A percentile compares a stretch with the other conserved stretches of the same genome.
Evolutionary conservation across 2,113 vertebrate species (phyloP).

Genomic region (Tringa solitaria): DNA sequence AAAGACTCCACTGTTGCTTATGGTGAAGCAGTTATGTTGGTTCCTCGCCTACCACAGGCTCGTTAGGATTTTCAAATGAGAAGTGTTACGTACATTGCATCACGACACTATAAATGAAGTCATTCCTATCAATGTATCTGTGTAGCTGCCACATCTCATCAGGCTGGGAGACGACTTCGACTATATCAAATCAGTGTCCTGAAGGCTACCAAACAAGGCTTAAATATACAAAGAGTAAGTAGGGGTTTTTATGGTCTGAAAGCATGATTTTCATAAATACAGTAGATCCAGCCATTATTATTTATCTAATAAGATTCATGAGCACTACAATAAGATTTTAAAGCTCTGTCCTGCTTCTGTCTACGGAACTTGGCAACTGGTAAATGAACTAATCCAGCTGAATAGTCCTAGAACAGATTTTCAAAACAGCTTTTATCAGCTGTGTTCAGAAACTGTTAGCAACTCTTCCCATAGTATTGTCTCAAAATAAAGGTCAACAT

Average conservation of each 20-base stretch:
- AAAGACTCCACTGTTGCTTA: not conserved
- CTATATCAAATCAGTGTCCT: not conserved
- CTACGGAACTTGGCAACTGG: not conserved
- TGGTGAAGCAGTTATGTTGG: not conserved
- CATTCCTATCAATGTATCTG: not conserved
- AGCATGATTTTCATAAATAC: not conserved
- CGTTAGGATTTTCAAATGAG: not conserved
- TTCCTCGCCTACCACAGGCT: not conserved
- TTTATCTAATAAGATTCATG: not conserved
- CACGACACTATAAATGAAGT: accelerated
- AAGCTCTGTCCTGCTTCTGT: not conserved
- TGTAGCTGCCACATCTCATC: not conserved
- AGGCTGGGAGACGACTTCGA: not conserved
- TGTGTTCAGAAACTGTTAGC: not conserved
- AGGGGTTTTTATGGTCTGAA: not conserved
- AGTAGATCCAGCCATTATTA: not conserved
- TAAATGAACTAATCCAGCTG: not conserved
- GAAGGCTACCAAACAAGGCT: not conserved
- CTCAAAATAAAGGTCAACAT: not conserved
- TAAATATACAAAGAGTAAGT: not conserved
- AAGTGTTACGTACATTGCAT: not conserved
- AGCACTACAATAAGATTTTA: not conserved
- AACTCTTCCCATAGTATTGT: not conserved
- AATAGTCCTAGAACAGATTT: not conserved
- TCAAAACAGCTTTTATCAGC: conserved; percentile 18